Conservation (phyloP, 2,113 vertebrate genomes). For the Pelusios castaneus region DNA sequence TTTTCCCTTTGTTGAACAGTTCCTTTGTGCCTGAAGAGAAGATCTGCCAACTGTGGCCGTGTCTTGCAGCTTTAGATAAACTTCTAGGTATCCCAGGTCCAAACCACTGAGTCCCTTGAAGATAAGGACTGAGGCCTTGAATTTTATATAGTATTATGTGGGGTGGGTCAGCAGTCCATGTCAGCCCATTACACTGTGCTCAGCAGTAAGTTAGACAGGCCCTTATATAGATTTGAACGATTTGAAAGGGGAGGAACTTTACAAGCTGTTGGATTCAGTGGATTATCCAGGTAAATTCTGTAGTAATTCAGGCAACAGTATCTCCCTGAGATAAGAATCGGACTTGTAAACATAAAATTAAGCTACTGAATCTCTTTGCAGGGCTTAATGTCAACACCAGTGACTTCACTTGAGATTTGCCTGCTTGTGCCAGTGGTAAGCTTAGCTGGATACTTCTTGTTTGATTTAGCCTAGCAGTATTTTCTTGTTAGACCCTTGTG, state of each 20-base stretch:
- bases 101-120: background rate
- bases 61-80: background rate
- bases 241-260: background rate
- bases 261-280: background rate
- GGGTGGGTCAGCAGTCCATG: background rate
- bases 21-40: background rate
- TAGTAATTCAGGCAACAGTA: accelerated
- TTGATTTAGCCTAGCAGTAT: background rate
- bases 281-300: background rate
- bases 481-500: background rate
- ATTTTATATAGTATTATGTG: background rate
- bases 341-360: background rate
- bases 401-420: background rate
- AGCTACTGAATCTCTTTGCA: background rate
- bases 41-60: background rate
- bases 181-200: background rate
- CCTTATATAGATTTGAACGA: background rate
- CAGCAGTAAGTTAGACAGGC: background rate
- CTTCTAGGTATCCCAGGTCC: background rate
- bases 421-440: background rate
- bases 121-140: background rate
- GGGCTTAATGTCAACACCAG: background rate
- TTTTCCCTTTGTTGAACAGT: background rate
- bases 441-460: background rate
- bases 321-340: background rate